Percentiles rank a stretch among this genome's conserved stretches.
Evolutionary conservation across 1,140 invertebrate genomes (phyloP).

Genomic region (Adelges cooleyi): DNA sequence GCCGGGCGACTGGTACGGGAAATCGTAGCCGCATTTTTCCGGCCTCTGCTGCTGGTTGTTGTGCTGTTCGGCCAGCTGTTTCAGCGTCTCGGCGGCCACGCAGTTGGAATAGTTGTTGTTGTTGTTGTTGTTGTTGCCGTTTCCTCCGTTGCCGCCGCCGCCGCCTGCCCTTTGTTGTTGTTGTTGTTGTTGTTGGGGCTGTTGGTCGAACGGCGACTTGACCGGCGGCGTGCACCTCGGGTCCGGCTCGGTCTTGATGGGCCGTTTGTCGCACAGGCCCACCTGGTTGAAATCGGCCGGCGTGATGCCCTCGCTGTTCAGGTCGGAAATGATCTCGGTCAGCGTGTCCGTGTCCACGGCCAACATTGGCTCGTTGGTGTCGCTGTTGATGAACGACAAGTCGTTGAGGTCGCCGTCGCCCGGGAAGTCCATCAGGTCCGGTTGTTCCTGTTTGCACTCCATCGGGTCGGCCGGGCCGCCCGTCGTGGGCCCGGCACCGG

Average conservation of each 20-base stretch:
- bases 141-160: not conserved
- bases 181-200: slow-evolving; percentile 14
- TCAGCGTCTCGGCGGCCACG: slow-evolving; percentile 82
- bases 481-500: slow-evolving; percentile 34
- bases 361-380: slow-evolving; percentile 19
- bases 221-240: slow-evolving; percentile 16
- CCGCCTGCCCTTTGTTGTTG: not conserved
- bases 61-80: slow-evolving; percentile 92
- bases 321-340: slow-evolving; percentile 49
- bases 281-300: slow-evolving; percentile 59
- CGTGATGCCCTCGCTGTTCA: slow-evolving; percentile 64
- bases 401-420: slow-evolving; percentile 10
- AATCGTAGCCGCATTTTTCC: slow-evolving; percentile 17
- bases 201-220: slow-evolving; percentile 13
- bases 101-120: slow-evolving; percentile 39
- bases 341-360: slow-evolving; percentile 16
- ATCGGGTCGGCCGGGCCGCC: slow-evolving; percentile 41
- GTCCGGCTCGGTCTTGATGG: slow-evolving; percentile 15
- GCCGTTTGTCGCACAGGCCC: slow-evolving; percentile 7
- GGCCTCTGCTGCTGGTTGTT: slow-evolving; percentile 19
- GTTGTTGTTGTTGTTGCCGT: not conserved
- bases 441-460: slow-evolving; percentile 72
- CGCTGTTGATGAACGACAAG: slow-evolving; percentile 14
- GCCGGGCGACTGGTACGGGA: slow-evolving; percentile 15
- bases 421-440: slow-evolving; percentile 44